Evolutionary conservation across 2,113 vertebrate species (phyloP), one percentile per base, ranked within the genome.

Genomic region (Gambusia affinis): DNA sequence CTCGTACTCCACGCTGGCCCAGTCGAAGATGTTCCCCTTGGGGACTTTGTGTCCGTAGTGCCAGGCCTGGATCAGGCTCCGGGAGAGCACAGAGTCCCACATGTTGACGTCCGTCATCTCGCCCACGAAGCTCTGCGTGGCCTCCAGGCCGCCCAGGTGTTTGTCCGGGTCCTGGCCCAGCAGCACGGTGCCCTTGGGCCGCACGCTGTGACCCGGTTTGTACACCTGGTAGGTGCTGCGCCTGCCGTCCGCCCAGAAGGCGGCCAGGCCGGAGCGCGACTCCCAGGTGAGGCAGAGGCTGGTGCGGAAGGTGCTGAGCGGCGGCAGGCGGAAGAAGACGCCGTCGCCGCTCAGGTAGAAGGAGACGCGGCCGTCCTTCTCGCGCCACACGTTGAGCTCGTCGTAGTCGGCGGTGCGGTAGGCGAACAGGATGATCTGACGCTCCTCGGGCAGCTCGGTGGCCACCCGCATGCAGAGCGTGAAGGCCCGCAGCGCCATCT

Each of bases 271-370:
- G 0, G 86, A 88, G 42, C 65, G 81, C 7, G 94, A 95, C 63
- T 93, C 90, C 95, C 95, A 95, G 8, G 94, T 94, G 37, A 95
- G 90, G 83, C 95, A 96, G 57, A 95, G 81, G 80, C 94, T 94
- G n/a, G 88, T 90, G 70, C 93, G 91, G 81, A 95, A 95, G 66
- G 93, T 93, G 87, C 83, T 82, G 64, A 95, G 85, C 5, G 91
- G 89, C 0, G 94, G 92, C 68, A 95, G 90, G 71, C 89, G 84
- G 51, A 94, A 95, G 75, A 77, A 89, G 28, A 66, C 74, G 1
- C 91, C 93, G 0, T 94, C 94, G 0, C 93, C 93, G 3, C 92
- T 92, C 80, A 95, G 82, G 76, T 94, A 94, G 44, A 95, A 92
- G 22, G 94, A 88, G 27, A 95, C 10, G 1, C 88, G 90, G 0